These are phyloP conservation scores for Erithacus rubecula DNA, from an alignment of 2,797 vertebrate genomes.

Conservation along the genomic window DNA sequence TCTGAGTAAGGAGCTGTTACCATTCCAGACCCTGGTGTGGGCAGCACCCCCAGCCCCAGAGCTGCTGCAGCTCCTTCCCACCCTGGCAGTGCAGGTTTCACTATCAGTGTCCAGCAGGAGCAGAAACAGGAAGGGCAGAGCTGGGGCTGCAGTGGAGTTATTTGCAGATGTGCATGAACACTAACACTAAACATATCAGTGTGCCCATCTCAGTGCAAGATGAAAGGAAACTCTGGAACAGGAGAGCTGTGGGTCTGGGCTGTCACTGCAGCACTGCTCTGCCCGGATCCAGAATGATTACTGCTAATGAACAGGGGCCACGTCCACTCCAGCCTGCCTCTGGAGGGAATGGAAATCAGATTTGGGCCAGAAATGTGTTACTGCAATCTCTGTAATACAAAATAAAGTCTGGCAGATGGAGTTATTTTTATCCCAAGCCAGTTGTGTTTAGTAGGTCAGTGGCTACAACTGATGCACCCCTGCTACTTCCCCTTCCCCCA, in stretches of 20 bases:
- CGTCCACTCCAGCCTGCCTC: background rate
- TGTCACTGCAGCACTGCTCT: background rate
- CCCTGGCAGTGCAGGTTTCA: background rate
- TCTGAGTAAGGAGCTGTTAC: slow-evolving; percentile 41
- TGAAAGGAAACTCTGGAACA: slow-evolving; percentile 14
- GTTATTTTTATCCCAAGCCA: slow-evolving; percentile 49
- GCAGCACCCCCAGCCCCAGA: background rate
- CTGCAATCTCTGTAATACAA: slow-evolving; percentile 11
- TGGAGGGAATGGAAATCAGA: slow-evolving; percentile 33
- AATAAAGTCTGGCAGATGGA: slow-evolving; percentile 46
- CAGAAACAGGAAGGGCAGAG: background rate
- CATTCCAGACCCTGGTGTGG: background rate
- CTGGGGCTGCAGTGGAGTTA: slow-evolving; percentile 16
- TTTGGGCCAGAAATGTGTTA: slow-evolving; percentile 20
- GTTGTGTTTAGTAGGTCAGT: background rate
- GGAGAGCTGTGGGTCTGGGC: background rate
- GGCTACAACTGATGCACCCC: background rate
- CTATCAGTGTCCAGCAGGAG: background rate
- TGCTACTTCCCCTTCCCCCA: background rate
- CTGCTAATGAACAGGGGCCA: background rate
- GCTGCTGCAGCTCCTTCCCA: background rate
- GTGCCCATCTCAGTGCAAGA: background rate
- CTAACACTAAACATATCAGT: background rate
- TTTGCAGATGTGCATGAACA: slow-evolving; percentile 11
- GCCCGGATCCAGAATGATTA: background rate